Evolutionary conservation across 1,140 invertebrate species (phyloP), one percentile per base, ranked within the genome.

Genomic region (Cryptotermes secundus): DNA sequence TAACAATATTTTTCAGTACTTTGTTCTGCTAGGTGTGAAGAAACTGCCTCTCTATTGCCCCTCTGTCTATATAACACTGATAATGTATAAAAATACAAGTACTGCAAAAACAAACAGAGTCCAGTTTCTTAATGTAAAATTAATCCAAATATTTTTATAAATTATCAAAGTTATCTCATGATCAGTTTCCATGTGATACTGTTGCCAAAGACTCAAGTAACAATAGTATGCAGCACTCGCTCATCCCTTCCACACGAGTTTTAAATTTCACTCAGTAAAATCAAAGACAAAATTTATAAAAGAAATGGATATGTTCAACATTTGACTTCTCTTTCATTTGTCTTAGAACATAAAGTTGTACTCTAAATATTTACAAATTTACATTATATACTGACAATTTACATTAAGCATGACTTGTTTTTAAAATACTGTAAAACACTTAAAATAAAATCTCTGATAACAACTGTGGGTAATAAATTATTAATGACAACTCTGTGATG

Each of bases 61-160:
- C 59, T 31, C 26, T 72, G 59, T 72, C 59, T 72, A 31, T n/a
- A 72, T 72, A 72, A 72, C 59, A 72, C 31, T 72, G 59, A 72
- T 72, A 72, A 72, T 72, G 59, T 72, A 72, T 72, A 72, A 72
- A 72, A 72, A 72, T 72, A 31, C 59, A 72, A 72, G 26, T 72
- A 72, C 59, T 31, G 59, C 19, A 72, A 26, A 72, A n/a, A 72
- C 26, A 72, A 72, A 72, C 59, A 72, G 59, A 31, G 59, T 72
- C 59, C 59, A 31, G 6, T 72, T 72, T n/a, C 31, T n/a, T 31
- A 72, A 72, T 72, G 59, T 72, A 72, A 72, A 72, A 72, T 14
- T 12, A 10, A 72, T 72, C 59, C 59, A 72, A 72, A 72, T 72
- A 72, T 72, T 72, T 72, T 72, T 72, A 72, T 72, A 72, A 72